Evolutionary conservation across 2,113 vertebrate species (phyloP), one percentile per base, ranked within the genome.

Genomic region (Triplophysa dalaica): DNA sequence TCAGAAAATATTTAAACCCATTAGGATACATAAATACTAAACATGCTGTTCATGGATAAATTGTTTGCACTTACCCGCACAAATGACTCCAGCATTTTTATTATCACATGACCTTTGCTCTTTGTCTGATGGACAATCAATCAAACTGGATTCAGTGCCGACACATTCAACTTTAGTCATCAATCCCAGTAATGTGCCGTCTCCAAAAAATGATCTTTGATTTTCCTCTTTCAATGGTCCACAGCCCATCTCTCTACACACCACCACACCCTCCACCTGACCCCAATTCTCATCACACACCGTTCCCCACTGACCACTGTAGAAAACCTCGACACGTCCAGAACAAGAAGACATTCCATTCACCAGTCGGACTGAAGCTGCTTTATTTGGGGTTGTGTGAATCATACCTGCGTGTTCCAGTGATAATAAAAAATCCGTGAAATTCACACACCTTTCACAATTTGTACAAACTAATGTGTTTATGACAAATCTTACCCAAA

Each of bases 11-110:
- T 52, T 17, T 17, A 14, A 52, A 52, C 4, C 12, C 12, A 52
- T 52, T 16, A 33, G 29, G 29, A 33, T 33, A 33, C 2, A 2
- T 0, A 33, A 33, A 52, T 52, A 13, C 14, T 14, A 52, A 52
- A 52, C 50, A 52, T 14, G 13, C 13, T 52, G 14, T 52, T 13
- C 3, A 16, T 33, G 3, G 16, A 1, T 17, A 17, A 17, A 52
- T 14, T 52, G 14, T 52, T 16, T 52, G 14, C 3, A 70, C 75
- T 69, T 63, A 78, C 61, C n/a, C 16, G 4, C 2, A 24, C 81
- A 82, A 21, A 48, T 63, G 22, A 75, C 73, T 48, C 73, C 73
- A n/a, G 58, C 73, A 13, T 63, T 41, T 22, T 50, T 63, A 16
- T 2, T 13, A 33, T 17, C 38, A 63, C 38, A 62, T 33, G n/a